Evolutionary conservation across 2,888 invertebrate species (phyloP).

Genomic region (Acanthosepion pharaonis): DNA sequence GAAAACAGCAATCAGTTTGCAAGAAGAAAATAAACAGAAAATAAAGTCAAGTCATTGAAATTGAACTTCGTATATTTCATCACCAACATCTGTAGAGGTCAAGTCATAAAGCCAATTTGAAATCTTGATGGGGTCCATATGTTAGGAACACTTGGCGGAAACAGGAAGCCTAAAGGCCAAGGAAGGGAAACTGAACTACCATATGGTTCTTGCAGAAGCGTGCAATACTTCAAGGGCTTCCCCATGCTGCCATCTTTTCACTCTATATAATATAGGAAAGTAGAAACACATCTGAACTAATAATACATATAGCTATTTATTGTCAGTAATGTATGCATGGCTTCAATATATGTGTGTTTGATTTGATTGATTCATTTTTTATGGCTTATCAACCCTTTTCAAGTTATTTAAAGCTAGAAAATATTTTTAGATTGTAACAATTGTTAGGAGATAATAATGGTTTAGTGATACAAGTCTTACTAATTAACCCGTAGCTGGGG

Average conservation of each 20-base stretch:
- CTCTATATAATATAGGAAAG: background rate
- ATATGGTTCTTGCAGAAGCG: background rate
- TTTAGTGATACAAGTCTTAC: too few species aligned
- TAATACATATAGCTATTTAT: background rate
- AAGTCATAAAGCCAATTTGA: background rate
- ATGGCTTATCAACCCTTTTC: too few species aligned
- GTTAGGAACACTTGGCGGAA: background rate
- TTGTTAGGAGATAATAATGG: too few species aligned
- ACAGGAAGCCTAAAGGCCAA: background rate
- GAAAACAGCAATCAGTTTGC: too few species aligned
- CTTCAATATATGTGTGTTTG: too few species aligned
- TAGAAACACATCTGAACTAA: background rate
- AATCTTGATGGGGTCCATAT: background rate
- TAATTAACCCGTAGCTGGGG: too few species aligned
- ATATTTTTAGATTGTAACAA: too few species aligned
- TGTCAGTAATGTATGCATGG: too few species aligned
- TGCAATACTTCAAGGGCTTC: background rate
- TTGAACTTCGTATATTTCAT: background rate
- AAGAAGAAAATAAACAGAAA: too few species aligned
- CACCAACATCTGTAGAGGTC: background rate
- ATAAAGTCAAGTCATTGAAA: background rate
- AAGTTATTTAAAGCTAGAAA: too few species aligned
- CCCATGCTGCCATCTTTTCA: background rate
- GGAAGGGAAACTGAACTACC: background rate
- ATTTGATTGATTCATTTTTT: too few species aligned